phyloP scores from a whole-genome alignment of 2,888 invertebrate species.

The Xanthorhoe designata region DNA sequence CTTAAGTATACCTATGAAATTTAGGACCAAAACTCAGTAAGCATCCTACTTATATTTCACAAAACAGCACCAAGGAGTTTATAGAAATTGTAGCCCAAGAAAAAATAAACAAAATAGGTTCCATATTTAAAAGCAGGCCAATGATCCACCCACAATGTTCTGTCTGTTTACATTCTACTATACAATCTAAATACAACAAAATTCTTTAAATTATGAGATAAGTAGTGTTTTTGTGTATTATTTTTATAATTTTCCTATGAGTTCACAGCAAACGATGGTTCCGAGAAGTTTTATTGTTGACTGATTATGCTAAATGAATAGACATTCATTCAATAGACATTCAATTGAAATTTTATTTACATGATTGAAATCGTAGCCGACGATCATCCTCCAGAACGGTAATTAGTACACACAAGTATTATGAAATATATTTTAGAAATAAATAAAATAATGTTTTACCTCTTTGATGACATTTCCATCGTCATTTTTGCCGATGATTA shows the following conservation, averaged over 20 bases:
- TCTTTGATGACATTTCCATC: constrained; percentile 81
- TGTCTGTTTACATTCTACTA: constrained; percentile 16
- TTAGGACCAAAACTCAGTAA: background rate
- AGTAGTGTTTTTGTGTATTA: background rate
- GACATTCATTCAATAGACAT: background rate
- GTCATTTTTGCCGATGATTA: constrained; percentile 72
- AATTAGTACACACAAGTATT: constrained; percentile 12
- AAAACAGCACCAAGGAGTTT: constrained; percentile 10
- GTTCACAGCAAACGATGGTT: constrained; percentile 13
- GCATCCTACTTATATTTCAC: background rate
- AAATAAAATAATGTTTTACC: constrained; percentile 60
- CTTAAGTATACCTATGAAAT: too few species aligned
- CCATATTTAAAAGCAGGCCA: constrained; percentile 25
- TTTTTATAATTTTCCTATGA: constrained; percentile 10
- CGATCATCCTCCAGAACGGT: constrained; percentile 28
- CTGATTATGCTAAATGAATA: constrained; percentile 10
- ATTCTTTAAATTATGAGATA: constrained; percentile 9
- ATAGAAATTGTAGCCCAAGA: background rate
- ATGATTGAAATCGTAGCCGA: constrained; percentile 33
- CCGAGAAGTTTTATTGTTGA: constrained; percentile 9
- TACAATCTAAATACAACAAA: constrained; percentile 1
- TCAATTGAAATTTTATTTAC: constrained; percentile 9
- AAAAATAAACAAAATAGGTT: constrained; percentile 27
- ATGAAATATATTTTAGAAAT: constrained; percentile 11
- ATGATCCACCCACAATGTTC: constrained; percentile 4